phyloP scores from a whole-genome alignment of 2,113 vertebrate species.

The Edolisoma coerulescens region DNA sequence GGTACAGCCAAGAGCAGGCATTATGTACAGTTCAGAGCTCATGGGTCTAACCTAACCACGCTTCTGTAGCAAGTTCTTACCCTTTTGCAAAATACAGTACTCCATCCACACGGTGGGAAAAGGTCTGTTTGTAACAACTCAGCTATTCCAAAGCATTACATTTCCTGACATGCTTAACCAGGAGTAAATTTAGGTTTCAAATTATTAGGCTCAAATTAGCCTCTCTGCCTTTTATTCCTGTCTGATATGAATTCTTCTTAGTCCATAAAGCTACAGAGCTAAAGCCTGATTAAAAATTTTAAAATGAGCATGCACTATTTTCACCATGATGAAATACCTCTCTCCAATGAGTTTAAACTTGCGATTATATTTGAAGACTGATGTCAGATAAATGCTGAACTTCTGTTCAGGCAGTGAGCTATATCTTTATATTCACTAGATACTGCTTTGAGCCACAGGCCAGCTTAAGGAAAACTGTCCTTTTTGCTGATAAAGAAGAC shows the following conservation, averaged over 20 bases:
- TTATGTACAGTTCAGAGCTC: not conserved
- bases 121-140: not conserved
- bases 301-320: not conserved
- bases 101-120: not conserved
- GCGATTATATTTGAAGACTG: not conserved
- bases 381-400: not conserved
- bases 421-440: not conserved
- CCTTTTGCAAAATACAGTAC: not conserved
- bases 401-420: not conserved
- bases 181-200: not conserved
- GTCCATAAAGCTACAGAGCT: not conserved
- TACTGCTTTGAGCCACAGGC: not conserved
- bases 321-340: not conserved
- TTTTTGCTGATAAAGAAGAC: not conserved
- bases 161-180: not conserved
- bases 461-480: not conserved
- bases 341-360: not conserved
- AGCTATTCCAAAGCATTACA: not conserved
- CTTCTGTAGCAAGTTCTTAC: not conserved
- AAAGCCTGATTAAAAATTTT: not conserved
- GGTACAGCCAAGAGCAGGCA: not conserved
- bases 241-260: not conserved
- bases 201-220: conserved; percentile 12
- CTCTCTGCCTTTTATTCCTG: not conserved
- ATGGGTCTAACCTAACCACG: not conserved